Evolutionary conservation across 2,113 vertebrate species (phyloP).

Genomic region (Erythrolamprus reginae): DNA sequence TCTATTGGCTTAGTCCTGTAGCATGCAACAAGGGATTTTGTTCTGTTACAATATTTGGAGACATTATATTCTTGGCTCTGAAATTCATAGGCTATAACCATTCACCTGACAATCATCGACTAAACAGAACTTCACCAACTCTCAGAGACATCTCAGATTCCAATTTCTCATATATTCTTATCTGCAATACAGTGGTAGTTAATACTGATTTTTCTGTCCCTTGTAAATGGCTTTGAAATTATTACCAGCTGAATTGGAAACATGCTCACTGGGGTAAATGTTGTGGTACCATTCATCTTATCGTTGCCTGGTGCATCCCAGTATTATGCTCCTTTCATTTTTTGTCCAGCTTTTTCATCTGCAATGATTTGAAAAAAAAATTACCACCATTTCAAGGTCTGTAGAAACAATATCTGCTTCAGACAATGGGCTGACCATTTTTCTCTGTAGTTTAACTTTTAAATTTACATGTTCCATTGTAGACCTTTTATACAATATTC

Average conservation of each 20-base stretch:
- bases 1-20: background rate
- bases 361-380: background rate
- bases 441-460: background rate
- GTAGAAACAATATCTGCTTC: background rate
- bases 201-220: background rate
- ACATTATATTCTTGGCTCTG: background rate
- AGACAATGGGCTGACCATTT: background rate
- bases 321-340: background rate
- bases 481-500: background rate
- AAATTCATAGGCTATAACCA: background rate
- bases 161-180: background rate
- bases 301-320: background rate
- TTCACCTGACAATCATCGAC: background rate
- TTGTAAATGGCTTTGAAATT: background rate
- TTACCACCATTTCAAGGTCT: background rate
- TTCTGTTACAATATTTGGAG: background rate
- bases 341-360: background rate
- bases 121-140: background rate
- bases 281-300: background rate
- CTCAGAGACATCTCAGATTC: background rate
- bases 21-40: background rate
- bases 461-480: background rate
- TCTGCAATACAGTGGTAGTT: background rate
- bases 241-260: background rate
- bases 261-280: background rate